Evolutionary conservation across 2,113 vertebrate genomes (phyloP), one percentile per base, ranked within the genome.

Genomic region (Passer montanus): DNA sequence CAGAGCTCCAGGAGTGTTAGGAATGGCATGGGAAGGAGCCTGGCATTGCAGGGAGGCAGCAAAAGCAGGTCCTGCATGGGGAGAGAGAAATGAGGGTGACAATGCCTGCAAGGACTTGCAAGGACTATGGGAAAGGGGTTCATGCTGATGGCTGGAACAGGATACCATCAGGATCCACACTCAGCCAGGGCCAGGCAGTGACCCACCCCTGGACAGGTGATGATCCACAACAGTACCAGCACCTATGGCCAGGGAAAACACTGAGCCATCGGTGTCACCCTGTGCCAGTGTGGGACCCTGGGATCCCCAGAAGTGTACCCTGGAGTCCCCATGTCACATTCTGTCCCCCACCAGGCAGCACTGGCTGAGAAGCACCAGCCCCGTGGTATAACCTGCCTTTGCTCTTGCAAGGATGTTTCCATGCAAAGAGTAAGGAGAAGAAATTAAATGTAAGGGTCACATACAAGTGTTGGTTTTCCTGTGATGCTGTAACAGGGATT

Each of bases 291-390:
- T 9, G 46, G 59, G 11, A 52, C 52, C 9, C 46, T 2, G 3
- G 6, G 2, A 9, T 55, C 20, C 35, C 23, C 23, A 28, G 28
- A 39, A 41, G 8, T 1, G 4, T 7, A 11, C 24, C 8, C 60
- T 1, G 2, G 11, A 4, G 11, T 46, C 33, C 33, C 24, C 1
- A 0, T 39, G 60, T 23, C 2, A 0, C 23, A 2, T 1, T 13
- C 17, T 33, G 19, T 24, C 27, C 21, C 14, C 14, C 1, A 1
- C 7, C 37, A 39, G 30, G 55, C 37, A 78, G 30, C 27, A 9
- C 17, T 6, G 4, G 33, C 30, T 85, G 46, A 66, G 41, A 17
- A 15, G 6, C 16, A 75, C 17, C 13, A 43, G 37, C 9, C 4
- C 15, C 5, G 0, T 2, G 11, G 10, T 7, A 10, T 13, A 41